Conservation (phyloP, 2,797 vertebrate genomes). For the Clangula hyemalis region DNA sequence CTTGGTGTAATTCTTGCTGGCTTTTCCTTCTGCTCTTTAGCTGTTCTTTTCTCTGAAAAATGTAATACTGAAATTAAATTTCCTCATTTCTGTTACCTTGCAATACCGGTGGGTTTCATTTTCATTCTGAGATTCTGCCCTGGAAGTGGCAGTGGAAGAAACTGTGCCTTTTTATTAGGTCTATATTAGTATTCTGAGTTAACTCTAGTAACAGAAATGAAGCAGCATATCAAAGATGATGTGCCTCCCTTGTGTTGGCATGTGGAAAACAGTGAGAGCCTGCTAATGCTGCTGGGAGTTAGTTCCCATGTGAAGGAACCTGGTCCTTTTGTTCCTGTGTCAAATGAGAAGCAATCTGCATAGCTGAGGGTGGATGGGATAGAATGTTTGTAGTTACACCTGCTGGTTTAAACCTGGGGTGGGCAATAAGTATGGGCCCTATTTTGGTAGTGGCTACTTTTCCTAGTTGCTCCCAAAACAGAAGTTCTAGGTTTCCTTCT, state of each 20-base stretch:
- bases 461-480: background rate
- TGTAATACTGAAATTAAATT: background rate
- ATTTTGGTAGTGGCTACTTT: background rate
- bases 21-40: background rate
- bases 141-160: background rate
- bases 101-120: background rate
- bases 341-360: background rate
- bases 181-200: background rate
- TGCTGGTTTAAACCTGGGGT: background rate
- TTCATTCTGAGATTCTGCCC: background rate
- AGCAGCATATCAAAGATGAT: background rate
- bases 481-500: background rate
- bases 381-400: background rate
- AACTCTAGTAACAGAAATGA: background rate
- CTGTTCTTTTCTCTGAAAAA: background rate
- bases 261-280: background rate
- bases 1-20: background rate
- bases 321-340: background rate
- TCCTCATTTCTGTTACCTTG: background rate
- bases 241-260: background rate
- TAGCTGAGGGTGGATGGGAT: background rate
- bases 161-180: background rate
- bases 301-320: background rate
- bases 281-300: background rate
- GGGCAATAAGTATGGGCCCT: background rate